Percentiles rank a stretch among this genome's conserved stretches.
These are phyloP conservation scores for Gila orcuttii DNA, from an alignment of 2,113 vertebrate species.

Conservation along the genomic window DNA sequence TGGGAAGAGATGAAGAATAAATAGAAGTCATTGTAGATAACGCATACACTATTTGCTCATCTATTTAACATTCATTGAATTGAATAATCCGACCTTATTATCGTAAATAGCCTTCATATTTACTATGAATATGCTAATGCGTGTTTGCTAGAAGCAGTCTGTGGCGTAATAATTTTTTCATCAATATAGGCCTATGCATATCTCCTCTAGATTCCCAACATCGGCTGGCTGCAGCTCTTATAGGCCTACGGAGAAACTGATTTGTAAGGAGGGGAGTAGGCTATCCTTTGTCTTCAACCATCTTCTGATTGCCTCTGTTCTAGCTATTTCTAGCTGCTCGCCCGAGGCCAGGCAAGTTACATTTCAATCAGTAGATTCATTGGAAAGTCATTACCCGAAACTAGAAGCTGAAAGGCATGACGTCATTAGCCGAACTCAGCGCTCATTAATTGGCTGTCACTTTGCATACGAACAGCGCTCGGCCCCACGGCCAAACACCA, in stretches of 20 bases:
- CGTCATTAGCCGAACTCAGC: constrained; percentile 68
- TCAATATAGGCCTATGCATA: constrained; percentile 69
- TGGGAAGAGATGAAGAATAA: constrained; percentile 92
- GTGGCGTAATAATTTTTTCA: constrained; percentile 82
- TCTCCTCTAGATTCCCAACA: constrained; percentile 62
- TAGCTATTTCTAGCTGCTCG: constrained; percentile 71
- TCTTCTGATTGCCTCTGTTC: constrained; percentile 84
- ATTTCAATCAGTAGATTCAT: constrained; percentile 84
- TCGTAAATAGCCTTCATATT: constrained; percentile 99
- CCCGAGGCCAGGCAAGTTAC: constrained; percentile 84
- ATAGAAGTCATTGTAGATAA: constrained; percentile 93
- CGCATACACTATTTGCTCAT: constrained; percentile 82
- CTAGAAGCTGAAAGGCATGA: constrained; percentile 66
- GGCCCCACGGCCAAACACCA: constrained; percentile 84
- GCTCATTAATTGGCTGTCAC: constrained; percentile 81
- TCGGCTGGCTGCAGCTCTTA: constrained; percentile 47
- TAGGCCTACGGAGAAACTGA: constrained; percentile 64
- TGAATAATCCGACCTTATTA: constrained; percentile 99
- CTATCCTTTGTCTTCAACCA: constrained; percentile 62
- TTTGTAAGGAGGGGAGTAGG: constrained; percentile 68
- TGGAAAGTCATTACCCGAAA: constrained; percentile 81
- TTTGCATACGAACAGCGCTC: constrained; percentile 88
- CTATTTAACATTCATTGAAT: constrained; percentile 99
- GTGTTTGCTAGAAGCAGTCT: constrained; percentile 94
- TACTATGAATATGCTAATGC: constrained; percentile 99